Conservation (phyloP, 2,113 vertebrate genomes). For the Mesoclemmys tuberculata region DNA sequence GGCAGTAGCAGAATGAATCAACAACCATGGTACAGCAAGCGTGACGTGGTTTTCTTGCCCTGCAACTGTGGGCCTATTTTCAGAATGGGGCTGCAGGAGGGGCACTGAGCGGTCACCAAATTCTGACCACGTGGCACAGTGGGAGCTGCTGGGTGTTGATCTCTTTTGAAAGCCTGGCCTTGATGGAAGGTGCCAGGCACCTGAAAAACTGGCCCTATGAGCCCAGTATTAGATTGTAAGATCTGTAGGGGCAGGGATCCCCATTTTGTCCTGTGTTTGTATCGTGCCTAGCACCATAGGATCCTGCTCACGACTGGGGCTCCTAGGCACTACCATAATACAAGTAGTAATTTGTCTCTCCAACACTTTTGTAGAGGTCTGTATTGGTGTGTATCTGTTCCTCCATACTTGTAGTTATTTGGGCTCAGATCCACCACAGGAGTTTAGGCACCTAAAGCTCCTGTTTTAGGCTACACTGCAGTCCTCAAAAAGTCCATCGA, state of each 20-base stretch:
- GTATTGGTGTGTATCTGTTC: background rate
- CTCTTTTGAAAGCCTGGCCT: background rate
- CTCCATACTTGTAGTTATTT: background rate
- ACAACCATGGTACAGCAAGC: background rate
- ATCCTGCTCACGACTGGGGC: background rate
- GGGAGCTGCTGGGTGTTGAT: background rate
- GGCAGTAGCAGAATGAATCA: background rate
- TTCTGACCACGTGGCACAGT: background rate
- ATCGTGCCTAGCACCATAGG: background rate
- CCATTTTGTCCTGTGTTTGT: background rate
- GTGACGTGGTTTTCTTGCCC: background rate
- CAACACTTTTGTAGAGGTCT: background rate
- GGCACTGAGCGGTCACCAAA: background rate
- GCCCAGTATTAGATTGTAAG: background rate
- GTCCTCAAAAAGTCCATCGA: too few species aligned
- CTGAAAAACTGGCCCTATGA: background rate
- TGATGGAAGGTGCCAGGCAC: background rate
- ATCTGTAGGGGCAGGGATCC: background rate
- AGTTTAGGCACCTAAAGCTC: too few species aligned
- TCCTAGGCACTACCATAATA: background rate
- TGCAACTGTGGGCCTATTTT: background rate
- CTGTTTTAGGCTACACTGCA: too few species aligned
- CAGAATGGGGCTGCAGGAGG: background rate
- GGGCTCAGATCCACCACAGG: too few species aligned
- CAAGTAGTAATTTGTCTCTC: background rate